These are phyloP conservation scores for Momotus momota DNA, from an alignment of 2,797 vertebrate species.

Conservation along the genomic window DNA sequence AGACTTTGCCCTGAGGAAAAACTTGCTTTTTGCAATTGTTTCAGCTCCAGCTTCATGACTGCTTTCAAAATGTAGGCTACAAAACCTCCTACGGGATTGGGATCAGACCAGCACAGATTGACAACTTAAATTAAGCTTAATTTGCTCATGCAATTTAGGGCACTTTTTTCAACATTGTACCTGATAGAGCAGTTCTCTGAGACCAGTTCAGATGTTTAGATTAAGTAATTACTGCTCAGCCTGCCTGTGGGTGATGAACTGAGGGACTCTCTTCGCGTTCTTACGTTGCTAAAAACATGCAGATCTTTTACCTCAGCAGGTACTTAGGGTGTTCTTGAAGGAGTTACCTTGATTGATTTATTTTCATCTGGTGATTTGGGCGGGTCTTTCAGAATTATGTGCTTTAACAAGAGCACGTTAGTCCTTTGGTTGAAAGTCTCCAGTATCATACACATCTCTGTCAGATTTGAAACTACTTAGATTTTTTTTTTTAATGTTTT, in stretches of 20 bases:
- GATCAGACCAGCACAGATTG: slow-evolving; percentile 1
- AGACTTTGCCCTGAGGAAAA: slow-evolving; percentile 59
- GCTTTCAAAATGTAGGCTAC: not conserved
- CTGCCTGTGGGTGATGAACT: not conserved
- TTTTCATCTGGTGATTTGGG: slow-evolving; percentile 3
- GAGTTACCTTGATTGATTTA: not conserved
- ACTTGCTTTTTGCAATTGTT: slow-evolving; percentile 58
- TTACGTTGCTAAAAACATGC: not conserved
- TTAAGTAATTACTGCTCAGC: slow-evolving; percentile 41
- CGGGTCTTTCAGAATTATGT: not conserved
- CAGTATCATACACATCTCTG: not conserved
- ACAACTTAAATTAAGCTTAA: slow-evolving; percentile 25
- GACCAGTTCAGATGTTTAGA: slow-evolving; percentile 47
- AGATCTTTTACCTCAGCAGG: not conserved
- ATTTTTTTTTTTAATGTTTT: not conserved
- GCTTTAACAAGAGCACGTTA: not conserved
- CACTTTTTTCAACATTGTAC: slow-evolving; percentile 11
- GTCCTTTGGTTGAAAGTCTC: not conserved
- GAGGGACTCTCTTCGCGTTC: not conserved
- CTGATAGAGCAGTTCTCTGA: slow-evolving; percentile 25
- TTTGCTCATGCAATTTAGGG: slow-evolving; percentile 11
- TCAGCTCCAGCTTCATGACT: slow-evolving; percentile 34
- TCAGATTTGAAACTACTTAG: not conserved
- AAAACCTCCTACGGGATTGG: slow-evolving; percentile 32
- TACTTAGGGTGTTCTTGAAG: not conserved